These are phyloP conservation scores for Psittacus erithacus DNA, from an alignment of 2,113 vertebrate genomes.

Conservation along the genomic window DNA sequence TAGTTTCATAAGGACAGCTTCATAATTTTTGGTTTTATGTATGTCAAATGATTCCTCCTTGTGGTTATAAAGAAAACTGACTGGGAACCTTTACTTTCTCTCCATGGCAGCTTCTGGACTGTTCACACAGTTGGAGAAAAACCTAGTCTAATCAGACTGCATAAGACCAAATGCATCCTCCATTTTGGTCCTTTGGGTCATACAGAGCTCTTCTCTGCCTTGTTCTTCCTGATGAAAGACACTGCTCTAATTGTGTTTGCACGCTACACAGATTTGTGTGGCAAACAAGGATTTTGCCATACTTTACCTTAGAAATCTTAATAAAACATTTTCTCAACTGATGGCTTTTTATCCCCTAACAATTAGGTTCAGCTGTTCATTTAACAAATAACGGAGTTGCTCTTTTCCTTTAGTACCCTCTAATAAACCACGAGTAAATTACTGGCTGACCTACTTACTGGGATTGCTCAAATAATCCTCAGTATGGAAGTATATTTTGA, in stretches of 20 bases:
- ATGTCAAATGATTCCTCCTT: neutral
- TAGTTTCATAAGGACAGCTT: neutral
- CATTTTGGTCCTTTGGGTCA: neutral
- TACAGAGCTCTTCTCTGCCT: neutral
- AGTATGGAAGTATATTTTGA: conserved; percentile 48
- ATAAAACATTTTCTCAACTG: neutral
- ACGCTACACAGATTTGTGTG: neutral
- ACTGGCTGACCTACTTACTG: conserved; percentile 65
- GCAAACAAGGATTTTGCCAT: neutral
- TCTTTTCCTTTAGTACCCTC: conserved; percentile 39
- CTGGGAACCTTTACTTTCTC: neutral
- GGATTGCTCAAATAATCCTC: conserved; percentile 67
- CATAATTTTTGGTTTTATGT: conserved; percentile 9
- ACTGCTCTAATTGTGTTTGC: conserved; percentile 1
- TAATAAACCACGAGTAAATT: conserved; percentile 58
- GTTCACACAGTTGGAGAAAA: neutral
- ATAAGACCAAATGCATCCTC: neutral
- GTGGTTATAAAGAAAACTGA: neutral
- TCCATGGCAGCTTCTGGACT: neutral
- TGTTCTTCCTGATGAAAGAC: neutral
- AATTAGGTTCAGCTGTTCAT: conserved; percentile 18
- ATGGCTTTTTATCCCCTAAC: neutral
- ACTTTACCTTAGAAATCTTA: neutral
- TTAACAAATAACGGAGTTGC: conserved; percentile 20
- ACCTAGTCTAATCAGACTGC: neutral